Conservation (phyloP, 2,797 vertebrate species). For the Peromyscus attwateri region DNA sequence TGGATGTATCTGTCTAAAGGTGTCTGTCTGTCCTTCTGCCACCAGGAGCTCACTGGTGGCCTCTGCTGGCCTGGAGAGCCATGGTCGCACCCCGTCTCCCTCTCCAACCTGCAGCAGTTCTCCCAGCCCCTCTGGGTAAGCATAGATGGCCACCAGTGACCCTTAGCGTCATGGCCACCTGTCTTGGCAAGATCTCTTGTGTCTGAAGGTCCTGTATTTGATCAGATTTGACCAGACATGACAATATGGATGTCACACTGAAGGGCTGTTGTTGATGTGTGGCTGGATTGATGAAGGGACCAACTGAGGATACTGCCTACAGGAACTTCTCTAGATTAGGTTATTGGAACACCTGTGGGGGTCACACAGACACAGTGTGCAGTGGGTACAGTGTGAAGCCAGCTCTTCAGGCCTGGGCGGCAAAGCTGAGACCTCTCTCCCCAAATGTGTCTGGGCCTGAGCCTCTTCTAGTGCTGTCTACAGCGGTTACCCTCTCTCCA, state of each 20-base stretch:
- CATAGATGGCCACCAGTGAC: neutral
- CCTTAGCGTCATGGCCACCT: neutral
- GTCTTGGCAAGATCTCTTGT: neutral
- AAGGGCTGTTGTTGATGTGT: neutral
- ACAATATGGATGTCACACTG: neutral
- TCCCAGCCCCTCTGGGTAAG: slow-evolving; percentile 92
- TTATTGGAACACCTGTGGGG: neutral
- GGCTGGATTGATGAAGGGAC: neutral
- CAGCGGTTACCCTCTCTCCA: neutral
- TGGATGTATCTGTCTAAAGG: neutral
- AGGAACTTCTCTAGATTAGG: neutral
- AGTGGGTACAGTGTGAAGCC: neutral
- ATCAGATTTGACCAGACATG: neutral
- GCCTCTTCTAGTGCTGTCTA: neutral
- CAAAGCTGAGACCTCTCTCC: neutral
- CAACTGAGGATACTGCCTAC: neutral
- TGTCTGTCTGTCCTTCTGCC: neutral
- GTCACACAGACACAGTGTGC: neutral
- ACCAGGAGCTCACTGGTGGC: slow-evolving; percentile 90
- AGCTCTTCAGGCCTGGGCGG: neutral
- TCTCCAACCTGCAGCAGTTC: slow-evolving; percentile 89
- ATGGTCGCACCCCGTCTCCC: slow-evolving; percentile 90
- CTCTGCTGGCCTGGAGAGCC: slow-evolving; percentile 89
- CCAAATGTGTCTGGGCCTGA: neutral
- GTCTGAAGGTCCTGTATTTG: neutral